Base-by-base conservation (phyloP, 1,140 invertebrate genomes). In the Lordiphosa stackelbergi region DNA sequence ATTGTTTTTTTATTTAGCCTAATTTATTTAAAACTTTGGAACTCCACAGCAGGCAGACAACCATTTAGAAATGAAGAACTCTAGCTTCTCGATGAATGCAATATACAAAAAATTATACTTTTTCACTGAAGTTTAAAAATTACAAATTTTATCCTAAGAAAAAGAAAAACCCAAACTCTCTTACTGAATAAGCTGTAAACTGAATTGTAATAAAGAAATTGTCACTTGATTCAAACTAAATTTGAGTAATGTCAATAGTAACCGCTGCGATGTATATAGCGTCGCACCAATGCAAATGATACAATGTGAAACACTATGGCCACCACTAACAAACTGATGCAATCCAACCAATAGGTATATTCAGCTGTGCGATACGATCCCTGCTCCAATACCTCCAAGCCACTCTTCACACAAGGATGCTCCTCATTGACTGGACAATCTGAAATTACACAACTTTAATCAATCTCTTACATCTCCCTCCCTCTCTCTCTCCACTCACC, bases 321-420 rank as follows among this genome's bases (percentile, higher is more conserved):
- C 5, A 87, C 53, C 4, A 69, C 37, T 37, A 88, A 3, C 2
- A 87, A 53, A 34, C 85, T 84, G 7, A 70, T 51, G 37, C 86
- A 88, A 63, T 88, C 86, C 37, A 85, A 38, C 83, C 81, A 87
- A 12, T 73, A 73, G 11, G 78, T 85, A 35, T 75, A 69, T 10
- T 74, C 66, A 4, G 66, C 63, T 0, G 85, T 88, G 42, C 71
- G 73, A 13, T 57, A 87, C 0, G 86, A 87, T 2, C 62, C 65
- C 51, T 72, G 86, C 38, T 86, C 48, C 31, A 88, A 57, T 0
- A 88, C 86, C 56, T 86, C 86, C 12, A 73, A 4, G 3, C 86
- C 86, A 34, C 56, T 88, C 41, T 85, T 61, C 0, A 86, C 47
- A 36, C 86, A 88, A 0, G 83, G 81, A 58, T 85, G 81, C 12